Evolutionary conservation across 2,888 invertebrate species (phyloP), one percentile per base, ranked within the genome.

Genomic region (Andrena chrysosceles): DNA sequence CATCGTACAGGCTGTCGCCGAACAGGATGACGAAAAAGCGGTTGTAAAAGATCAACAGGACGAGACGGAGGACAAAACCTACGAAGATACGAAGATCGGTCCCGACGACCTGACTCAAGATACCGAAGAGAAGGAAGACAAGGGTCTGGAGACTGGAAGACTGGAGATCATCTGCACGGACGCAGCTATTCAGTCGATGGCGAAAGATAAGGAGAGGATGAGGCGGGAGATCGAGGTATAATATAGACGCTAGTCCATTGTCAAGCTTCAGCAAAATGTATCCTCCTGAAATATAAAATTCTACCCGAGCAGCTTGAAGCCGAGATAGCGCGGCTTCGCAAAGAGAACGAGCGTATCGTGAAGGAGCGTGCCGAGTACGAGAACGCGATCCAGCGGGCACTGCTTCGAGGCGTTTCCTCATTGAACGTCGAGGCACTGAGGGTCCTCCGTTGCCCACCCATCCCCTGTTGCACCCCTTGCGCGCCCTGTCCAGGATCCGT

Each of bases 291-390:
- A 35, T n/a, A 26, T 20, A 56, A 71, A 52, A 35, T 2, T 77
- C 68, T 49, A 1, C 10, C 70, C 7, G 23, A 72, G 31, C 49
- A 93, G 93, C 85, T 93, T 54, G 91, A 92, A 81, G 87, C 83
- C 13, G 92, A 93, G 81, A 48, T 93, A 42, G 42, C 73, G 5
- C 84, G 89, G n/a, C 81, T 93, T 33, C 89, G 86, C 1, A 91
- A 90, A 63, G 93, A 93, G 77, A 93, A 93, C 59, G 91, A 92
- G 63, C 88, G 89, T 35, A 87, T 93, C 29, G 85, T 91, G 6
- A 91, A 90, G 74, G 93, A 93, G 69, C 90, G 90, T 20, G 87
- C 89, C 1, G 93, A 93, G 64, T 93, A 93, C 76, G 93, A 93
- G 72, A 92, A 89, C 49, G 92, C 92, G n/a, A 90, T 93, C 26